Conservation (phyloP, 23 tunicate genomes). For the Styela plicata region DNA sequence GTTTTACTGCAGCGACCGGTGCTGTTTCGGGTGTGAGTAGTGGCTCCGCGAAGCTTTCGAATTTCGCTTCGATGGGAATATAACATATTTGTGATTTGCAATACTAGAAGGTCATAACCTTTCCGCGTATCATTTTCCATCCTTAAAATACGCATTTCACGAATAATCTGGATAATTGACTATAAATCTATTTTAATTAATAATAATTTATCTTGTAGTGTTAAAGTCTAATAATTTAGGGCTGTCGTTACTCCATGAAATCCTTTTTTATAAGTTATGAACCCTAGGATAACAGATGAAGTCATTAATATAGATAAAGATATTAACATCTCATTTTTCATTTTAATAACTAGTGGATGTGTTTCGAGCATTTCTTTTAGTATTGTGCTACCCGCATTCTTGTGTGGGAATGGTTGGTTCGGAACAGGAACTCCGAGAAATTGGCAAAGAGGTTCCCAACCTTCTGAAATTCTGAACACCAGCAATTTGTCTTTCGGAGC, state of each 20-base stretch:
- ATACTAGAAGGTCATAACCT: too few species aligned
- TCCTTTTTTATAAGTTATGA: neutral
- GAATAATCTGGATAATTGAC: too few species aligned
- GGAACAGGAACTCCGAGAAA: neutral
- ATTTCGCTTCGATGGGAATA: too few species aligned
- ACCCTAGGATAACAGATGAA: neutral
- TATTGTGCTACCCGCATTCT: neutral
- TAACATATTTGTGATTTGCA: too few species aligned
- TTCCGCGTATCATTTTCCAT: too few species aligned
- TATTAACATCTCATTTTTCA: neutral
- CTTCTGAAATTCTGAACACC: neutral
- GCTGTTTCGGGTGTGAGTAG: too few species aligned
- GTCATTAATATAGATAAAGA: neutral
- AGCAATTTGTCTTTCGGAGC: neutral
- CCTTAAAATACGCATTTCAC: too few species aligned
- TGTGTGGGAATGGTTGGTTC: neutral
- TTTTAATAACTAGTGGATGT: neutral
- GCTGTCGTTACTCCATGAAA: neutral
- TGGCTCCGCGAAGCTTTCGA: too few species aligned
- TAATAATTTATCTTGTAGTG: too few species aligned
- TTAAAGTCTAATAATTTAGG: too few species aligned
- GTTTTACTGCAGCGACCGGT: too few species aligned
- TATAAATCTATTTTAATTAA: too few species aligned
- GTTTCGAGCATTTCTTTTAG: neutral
- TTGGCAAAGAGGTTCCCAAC: neutral